Evolutionary conservation across 2,113 vertebrate genomes (phyloP), one percentile per base, ranked within the genome.

Genomic region (Mixornis gularis): DNA sequence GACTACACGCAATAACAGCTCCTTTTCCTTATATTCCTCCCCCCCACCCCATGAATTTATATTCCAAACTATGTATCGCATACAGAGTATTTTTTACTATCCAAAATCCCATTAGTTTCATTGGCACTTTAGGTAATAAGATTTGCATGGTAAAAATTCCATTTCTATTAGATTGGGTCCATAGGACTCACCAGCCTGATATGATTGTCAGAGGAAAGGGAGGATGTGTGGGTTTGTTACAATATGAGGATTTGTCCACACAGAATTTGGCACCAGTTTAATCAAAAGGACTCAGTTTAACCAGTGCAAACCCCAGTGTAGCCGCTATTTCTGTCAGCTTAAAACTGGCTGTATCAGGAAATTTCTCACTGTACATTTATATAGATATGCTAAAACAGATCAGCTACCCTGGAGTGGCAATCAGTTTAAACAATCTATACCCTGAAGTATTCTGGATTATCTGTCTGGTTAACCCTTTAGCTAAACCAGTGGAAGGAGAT

Each of bases 141-240:
- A 97, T 96, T 96, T 97, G 94, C 97, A 96, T 96, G 96, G 96
- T 97, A 95, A 97, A 96, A 97, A 97, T 95, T 96, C 92, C 96
- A 96, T 95, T 97, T 97, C 95, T 96, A 95, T 96, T 95, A 95
- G 94, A 96, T 95, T 92, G 94, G 96, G 95, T 96, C 96, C 95
- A 96, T 83, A 97, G 96, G 94, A 96, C 94, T 96, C 95, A 91
- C 94, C 94, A 95, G 93, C 56, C 94, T 95, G 95, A 97, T 96
- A 96, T 85, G 90, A 96, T 95, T 97, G 96, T 96, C 95, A 95
- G 95, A 84, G 91, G 89, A 95, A 96, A 91, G 93, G 92, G 68
- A 93, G 92, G 72, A 95, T 94, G 76, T 96, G 87, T 95, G 93
- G 94, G 94, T 93, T 93, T 94, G 77, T 51, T 94, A 97, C 95